Conservation (phyloP, 2,888 invertebrate species). For the Abscondita cerata region DNA sequence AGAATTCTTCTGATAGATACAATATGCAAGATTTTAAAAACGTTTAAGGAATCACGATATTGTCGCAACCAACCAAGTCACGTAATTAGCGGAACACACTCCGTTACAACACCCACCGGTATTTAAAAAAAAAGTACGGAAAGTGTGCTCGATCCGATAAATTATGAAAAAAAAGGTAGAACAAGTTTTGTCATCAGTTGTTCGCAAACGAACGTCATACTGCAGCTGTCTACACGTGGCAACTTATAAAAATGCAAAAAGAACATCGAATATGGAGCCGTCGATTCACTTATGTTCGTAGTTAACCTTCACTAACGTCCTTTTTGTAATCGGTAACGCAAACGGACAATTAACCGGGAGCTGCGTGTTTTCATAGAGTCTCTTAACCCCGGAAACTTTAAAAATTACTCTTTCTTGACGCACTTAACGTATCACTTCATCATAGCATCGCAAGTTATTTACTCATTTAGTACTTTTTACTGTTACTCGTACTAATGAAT, state of each 20-base stretch:
- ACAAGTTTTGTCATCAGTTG: constrained; percentile 18
- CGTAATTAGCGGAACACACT: constrained; percentile 13
- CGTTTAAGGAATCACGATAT: too few species aligned
- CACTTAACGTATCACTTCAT: too few species aligned
- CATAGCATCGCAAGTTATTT: too few species aligned
- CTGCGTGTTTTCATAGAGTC: constrained; percentile 35
- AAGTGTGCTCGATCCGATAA: constrained; percentile 14
- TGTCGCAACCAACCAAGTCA: too few species aligned
- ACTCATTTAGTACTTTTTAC: too few species aligned
- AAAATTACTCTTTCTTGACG: constrained; percentile 4
- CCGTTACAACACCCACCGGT: constrained; percentile 16
- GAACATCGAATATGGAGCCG: background rate
- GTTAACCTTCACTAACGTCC: constrained; percentile 36
- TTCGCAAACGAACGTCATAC: constrained; percentile 12
- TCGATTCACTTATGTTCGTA: constrained; percentile 26
- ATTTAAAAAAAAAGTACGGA: constrained; percentile 4
- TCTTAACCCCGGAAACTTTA: constrained; percentile 39
- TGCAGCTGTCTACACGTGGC: constrained; percentile 12
- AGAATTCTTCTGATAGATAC: background rate
- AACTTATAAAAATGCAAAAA: constrained; percentile 6
- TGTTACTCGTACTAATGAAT: too few species aligned
- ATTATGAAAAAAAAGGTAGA: constrained; percentile 17
- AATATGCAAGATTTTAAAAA: too few species aligned
- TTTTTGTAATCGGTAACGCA: constrained; percentile 31
- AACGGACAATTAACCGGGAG: constrained; percentile 26